Base-by-base conservation (phyloP, 2,797 vertebrate genomes). In the Xiphorhynchus erythropygius region DNA sequence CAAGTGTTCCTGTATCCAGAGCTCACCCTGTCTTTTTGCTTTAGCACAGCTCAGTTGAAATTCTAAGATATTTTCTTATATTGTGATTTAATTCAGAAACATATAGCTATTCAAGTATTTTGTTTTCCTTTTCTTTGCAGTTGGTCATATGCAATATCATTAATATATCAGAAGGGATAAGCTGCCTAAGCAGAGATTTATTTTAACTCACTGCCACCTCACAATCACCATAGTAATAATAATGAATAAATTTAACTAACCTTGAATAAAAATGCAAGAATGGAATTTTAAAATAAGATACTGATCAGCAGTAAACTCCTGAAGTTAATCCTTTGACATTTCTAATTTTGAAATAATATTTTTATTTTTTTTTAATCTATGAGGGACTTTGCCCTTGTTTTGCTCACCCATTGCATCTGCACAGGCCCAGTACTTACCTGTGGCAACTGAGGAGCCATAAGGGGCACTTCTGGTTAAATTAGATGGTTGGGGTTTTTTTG, bases 61-160 rank as follows among this genome's bases (percentile, higher is more conserved):
- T 86, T 75, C 46, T 59, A 65, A 64, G 65, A 41, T 52, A 32
- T 91, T 84, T 80, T 63, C 41, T 82, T 47, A 28, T 24, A 56
- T n/a, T 77, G 27, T 49, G 63, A 86, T 91, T 95, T 93, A 86
- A 91, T 84, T 24, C 47, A 84, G 33, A 86, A 86, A 62, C 17
- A 57, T 53, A 73, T 5, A 91, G 13, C 65, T 76, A 79, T 25
- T 76, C 32, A 59, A 42, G 2, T 46, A 7, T 49, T 39, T 8
- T 23, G 7, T 2, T 24, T 24, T 28, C 0, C 1, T 2, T 3
- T 74, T 10, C 13, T 88, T 87, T 89, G 27, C 32, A 52, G 22
- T 78, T 91, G 27, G 21, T 76, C 49, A 35, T 52, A 68, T 81
- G 12, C 6, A 27, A 44, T 41, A 39, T 33, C 22, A 81, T 62